phyloP scores from a whole-genome alignment of 2,113 vertebrate genomes.

The Upupa epops region DNA sequence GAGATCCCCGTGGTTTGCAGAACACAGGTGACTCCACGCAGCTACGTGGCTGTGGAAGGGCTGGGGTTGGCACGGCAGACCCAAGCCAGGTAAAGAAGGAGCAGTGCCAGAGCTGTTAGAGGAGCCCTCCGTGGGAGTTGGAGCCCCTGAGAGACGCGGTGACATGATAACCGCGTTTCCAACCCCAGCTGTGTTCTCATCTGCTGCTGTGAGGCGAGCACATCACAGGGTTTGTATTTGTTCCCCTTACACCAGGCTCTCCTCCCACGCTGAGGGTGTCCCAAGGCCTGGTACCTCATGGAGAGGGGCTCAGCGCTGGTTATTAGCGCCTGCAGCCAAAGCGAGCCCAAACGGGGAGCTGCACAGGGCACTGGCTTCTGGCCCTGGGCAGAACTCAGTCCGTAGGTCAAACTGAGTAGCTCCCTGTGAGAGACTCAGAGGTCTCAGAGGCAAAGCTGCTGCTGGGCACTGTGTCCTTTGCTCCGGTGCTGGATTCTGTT shows the following conservation, averaged over 20 bases:
- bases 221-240: neutral
- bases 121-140: neutral
- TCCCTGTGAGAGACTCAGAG: neutral
- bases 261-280: neutral
- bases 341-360: neutral
- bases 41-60: too few relatives aligned
- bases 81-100: neutral
- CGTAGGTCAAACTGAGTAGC: neutral
- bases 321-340: neutral
- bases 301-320: neutral
- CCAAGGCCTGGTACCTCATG: neutral
- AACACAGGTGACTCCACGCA: too few relatives aligned
- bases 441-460: too few relatives aligned
- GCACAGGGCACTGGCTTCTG: neutral
- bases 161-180: neutral
- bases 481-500: neutral
- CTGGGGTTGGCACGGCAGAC: neutral
- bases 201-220: neutral
- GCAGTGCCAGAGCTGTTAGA: neutral
- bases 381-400: neutral
- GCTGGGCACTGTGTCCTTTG: neutral
- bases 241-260: neutral
- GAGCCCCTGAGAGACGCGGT: neutral
- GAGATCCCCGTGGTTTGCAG: too few relatives aligned
- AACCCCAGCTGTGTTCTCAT: neutral